Evolutionary conservation across 2,113 vertebrate genomes (phyloP), one percentile per base, ranked within the genome.

Genomic region (Globicephala melas): DNA sequence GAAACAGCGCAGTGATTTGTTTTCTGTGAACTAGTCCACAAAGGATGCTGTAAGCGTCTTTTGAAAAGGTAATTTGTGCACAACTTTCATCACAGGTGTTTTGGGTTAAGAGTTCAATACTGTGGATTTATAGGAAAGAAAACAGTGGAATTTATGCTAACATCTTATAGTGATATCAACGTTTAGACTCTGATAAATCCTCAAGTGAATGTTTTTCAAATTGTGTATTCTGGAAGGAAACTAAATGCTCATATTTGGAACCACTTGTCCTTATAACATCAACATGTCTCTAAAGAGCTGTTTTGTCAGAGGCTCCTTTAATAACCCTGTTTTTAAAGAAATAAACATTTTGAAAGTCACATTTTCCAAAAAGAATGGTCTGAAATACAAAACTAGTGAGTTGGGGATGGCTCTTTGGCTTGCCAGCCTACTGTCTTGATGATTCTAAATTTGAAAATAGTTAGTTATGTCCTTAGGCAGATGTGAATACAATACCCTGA

Each of bases 161-260:
- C 82, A 38, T 94, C 68, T 88, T 86, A 80, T 44, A 92, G 50
- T 21, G 62, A 91, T 97, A 97, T 82, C 94, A 93, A 74, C 11
- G 5, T 97, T 97, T 96, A 94, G 85, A 93, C 28, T 94, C 91
- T 89, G 95, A 97, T 96, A 97, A 95, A 95, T 91, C 89, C 96
- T 86, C 79, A 93, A 89, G 47, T 95, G 91, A 91, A 93, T 94
- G 68, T 89, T 96, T 91, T 89, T 93, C 50, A 89, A 88, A 81
- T 38, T 73, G 79, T 96, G 68, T 93, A 81, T 96, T 76, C 73
- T 93, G 58, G 36, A 94, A 83, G 77, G 53, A 92, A 96, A 92
- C 26, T 26, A 79, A 94, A 93, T 86, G 81, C 15, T 86, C 88
- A 67, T 94, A 89, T 94, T 95, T 97, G 68, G 94, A 89, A 68